A percentile compares a stretch with the other conserved stretches of the same genome.
These are phyloP conservation scores for Coelinius sp. DNA, from an alignment of 2,888 invertebrate species.

Conservation along the genomic window DNA sequence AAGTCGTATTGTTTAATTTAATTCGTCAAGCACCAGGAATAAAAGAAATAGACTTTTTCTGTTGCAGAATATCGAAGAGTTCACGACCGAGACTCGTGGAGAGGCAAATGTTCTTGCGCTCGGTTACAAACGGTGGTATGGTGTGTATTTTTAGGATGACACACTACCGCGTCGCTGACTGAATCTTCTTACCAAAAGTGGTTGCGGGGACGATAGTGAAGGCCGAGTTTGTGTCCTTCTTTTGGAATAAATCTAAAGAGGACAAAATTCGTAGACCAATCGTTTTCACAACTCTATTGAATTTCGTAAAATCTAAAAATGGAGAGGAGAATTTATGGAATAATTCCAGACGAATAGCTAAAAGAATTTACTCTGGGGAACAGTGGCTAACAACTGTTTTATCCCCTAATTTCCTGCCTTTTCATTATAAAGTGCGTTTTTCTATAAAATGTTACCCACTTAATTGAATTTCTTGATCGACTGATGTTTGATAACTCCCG, in stretches of 20 bases:
- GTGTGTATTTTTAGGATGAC: slow-evolving; percentile 68
- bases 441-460: too few species aligned
- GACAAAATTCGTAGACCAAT: background rate
- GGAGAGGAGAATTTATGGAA: too few species aligned
- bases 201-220: slow-evolving; percentile 25
- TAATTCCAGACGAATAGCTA: too few species aligned
- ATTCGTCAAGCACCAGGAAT: slow-evolving; percentile 41
- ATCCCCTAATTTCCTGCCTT: too few species aligned
- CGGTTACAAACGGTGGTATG: slow-evolving; percentile 43
- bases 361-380: too few species aligned
- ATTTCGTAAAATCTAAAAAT: too few species aligned
- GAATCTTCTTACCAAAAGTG: slow-evolving; percentile 59
- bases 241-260: background rate
- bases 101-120: slow-evolving; percentile 41
- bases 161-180: slow-evolving; percentile 53
- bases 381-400: too few species aligned
- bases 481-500: too few species aligned
- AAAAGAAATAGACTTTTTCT: slow-evolving; percentile 5
- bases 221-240: background rate
- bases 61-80: slow-evolving; percentile 58
- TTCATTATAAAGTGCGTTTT: too few species aligned
- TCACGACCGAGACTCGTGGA: slow-evolving; percentile 58
- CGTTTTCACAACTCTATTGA: too few species aligned
- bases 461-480: too few species aligned
- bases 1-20: slow-evolving; percentile 55